Evolutionary conservation across 2,113 vertebrate genomes (phyloP).

Genomic region (Prunella himalayana): DNA sequence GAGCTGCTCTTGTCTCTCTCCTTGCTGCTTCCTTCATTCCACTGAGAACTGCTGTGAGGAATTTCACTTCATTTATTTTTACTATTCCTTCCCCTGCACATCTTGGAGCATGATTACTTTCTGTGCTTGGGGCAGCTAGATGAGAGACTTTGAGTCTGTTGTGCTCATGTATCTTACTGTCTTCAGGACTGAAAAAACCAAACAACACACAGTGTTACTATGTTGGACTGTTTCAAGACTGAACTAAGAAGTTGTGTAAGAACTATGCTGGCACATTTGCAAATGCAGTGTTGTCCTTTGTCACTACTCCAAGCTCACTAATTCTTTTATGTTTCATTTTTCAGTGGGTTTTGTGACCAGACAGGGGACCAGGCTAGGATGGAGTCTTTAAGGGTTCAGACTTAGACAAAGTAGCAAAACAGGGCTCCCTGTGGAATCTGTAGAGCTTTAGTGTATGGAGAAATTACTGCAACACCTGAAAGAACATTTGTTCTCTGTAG

Average conservation of each 20-base stretch:
- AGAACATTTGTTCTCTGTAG: not conserved
- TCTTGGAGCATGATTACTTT: not conserved
- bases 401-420: not conserved
- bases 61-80: not conserved
- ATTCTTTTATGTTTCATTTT: not conserved
- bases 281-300: not conserved
- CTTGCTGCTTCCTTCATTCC: not conserved
- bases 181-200: not conserved
- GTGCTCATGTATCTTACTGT: not conserved
- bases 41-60: not conserved
- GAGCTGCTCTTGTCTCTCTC: not conserved
- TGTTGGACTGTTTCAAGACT: not conserved
- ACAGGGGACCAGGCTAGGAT: not conserved
- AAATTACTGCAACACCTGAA: not conserved
- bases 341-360: not conserved
- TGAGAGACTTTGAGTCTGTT: not conserved
- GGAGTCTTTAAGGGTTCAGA: not conserved
- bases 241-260: not conserved
- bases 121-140: not conserved
- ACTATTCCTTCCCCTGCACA: not conserved
- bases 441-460: not conserved
- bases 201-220: rapidly evolving
- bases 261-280: not conserved
- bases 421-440: not conserved
- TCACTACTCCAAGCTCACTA: not conserved